Base-by-base conservation (phyloP, 2,113 vertebrate genomes). In the Heliornis fulica region DNA sequence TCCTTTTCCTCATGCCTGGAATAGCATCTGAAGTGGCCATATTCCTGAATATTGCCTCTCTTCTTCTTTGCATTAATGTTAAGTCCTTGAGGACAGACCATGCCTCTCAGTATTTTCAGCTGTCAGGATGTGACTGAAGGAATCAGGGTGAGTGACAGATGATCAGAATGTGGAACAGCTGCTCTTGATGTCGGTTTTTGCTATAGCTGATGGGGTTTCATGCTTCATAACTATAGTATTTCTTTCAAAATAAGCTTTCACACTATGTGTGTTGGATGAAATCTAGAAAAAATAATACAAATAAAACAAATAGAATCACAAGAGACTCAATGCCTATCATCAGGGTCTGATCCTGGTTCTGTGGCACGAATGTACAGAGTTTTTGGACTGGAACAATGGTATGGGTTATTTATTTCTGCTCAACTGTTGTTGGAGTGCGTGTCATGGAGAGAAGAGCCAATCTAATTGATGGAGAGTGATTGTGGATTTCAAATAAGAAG, bases 361-460 rank as follows among this genome's bases (percentile, higher is more conserved):
- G 5, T 46, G 28, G 3, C 7, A 21, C 7, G 9, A 46, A 50
- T 9, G 4, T 40, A 38, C 7, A 64, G 11, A 22, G 0, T 5
- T 34, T 66, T 93, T 70, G 40, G 16, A 45, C 21, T 50, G 19
- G 5, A 31, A 29, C n/a, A 61, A 66, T 13, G 63, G 10, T 7
- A 59, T 9, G 1, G 10, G 21, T 40, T 63, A 81, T 28, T 84
- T 70, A 53, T 78, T 53, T 82, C 36, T 60, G 20, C 31, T 81
- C 5, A 10, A 13, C 45, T 69, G 9, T 32, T 60, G 9, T 41
- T 80, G 41, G 13, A 20, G 23, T 17, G 3, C 5, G 4, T 16
- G 13, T 4, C 4, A 1, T 57, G 28, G 25, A n/a, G 13, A 77
- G 9, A 83, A 76, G 23, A 9, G 9, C 4, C 45, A 43, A 53